phyloP scores from a whole-genome alignment of 2,888 invertebrate genomes.

The Ophion costatus region DNA sequence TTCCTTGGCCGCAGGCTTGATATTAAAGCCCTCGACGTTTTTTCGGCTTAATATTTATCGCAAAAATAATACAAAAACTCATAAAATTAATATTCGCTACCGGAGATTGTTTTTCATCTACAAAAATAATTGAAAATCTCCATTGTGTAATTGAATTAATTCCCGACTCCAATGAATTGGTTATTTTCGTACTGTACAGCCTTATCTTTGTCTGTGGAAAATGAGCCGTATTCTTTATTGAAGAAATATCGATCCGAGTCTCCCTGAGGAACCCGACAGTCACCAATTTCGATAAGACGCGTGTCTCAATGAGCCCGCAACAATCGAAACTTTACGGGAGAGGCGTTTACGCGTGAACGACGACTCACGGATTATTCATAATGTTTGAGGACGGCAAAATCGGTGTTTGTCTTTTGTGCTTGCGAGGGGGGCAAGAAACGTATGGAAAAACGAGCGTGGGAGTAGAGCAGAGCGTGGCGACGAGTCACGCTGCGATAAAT shows the following conservation, averaged over 20 bases:
- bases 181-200: too few species aligned
- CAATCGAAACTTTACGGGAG: background rate
- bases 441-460: constrained; percentile 75
- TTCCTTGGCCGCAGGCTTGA: constrained; percentile 12
- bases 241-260: too few species aligned
- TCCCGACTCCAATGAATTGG: too few species aligned
- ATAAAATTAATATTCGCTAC: too few species aligned
- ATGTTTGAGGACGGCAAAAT: background rate
- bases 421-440: constrained; percentile 38
- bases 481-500: constrained; percentile 76
- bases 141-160: too few species aligned
- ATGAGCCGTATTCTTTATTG: too few species aligned
- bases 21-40: constrained; percentile 5
- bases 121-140: too few species aligned
- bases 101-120: too few species aligned
- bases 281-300: background rate
- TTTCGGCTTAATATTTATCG: background rate
- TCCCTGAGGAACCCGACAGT: too few species aligned
- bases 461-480: constrained; percentile 68
- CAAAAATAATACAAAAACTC: too few species aligned
- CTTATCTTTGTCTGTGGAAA: too few species aligned
- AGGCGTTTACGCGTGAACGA: constrained; percentile 8
- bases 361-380: constrained; percentile 32
- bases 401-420: constrained; percentile 17
- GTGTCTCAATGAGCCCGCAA: background rate